A percentile compares a stretch with the other conserved stretches of the same genome.
Evolutionary conservation across 2,888 invertebrate species (phyloP).

Genomic region (Lymantria monacha): DNA sequence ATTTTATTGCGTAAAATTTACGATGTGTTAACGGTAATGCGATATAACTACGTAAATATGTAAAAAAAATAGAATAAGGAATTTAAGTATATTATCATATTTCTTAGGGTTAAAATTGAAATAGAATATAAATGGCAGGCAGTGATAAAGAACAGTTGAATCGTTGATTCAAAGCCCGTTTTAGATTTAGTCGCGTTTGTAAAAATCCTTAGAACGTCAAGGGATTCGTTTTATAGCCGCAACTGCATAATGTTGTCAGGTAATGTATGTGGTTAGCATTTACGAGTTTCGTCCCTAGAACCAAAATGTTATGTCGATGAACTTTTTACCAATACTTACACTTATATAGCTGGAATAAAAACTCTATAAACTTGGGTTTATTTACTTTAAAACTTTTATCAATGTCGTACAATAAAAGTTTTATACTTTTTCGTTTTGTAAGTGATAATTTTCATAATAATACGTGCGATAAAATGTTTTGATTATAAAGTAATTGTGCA

Average conservation of each 20-base stretch:
- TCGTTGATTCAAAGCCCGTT: slow-evolving; percentile 39
- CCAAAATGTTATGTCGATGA: slow-evolving; percentile 21
- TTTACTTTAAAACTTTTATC: background rate
- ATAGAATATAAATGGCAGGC: slow-evolving; percentile 56
- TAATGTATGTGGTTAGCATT: slow-evolving; percentile 40
- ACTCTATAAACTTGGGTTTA: background rate
- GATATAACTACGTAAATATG: slow-evolving; percentile 31
- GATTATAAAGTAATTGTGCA: too few species aligned
- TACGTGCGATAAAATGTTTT: too few species aligned
- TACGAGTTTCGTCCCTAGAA: slow-evolving; percentile 13
- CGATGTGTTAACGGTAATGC: slow-evolving; percentile 25
- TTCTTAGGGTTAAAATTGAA: slow-evolving; percentile 48
- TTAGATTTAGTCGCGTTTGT: slow-evolving; percentile 49
- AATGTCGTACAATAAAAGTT: background rate
- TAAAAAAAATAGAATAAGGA: slow-evolving; percentile 32
- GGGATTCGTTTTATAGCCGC: slow-evolving; percentile 68
- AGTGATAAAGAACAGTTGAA: slow-evolving; percentile 59
- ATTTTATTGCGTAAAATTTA: slow-evolving; percentile 44
- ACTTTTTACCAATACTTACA: slow-evolving; percentile 5
- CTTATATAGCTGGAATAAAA: background rate
- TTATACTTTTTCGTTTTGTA: background rate
- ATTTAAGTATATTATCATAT: slow-evolving; percentile 57
- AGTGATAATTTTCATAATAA: too few species aligned
- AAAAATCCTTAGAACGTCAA: slow-evolving; percentile 65
- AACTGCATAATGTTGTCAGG: slow-evolving; percentile 58